Percentiles rank a stretch among this genome's conserved stretches.
Conservation (phyloP, 2,113 vertebrate genomes). For the Neofelis nebulosa region DNA sequence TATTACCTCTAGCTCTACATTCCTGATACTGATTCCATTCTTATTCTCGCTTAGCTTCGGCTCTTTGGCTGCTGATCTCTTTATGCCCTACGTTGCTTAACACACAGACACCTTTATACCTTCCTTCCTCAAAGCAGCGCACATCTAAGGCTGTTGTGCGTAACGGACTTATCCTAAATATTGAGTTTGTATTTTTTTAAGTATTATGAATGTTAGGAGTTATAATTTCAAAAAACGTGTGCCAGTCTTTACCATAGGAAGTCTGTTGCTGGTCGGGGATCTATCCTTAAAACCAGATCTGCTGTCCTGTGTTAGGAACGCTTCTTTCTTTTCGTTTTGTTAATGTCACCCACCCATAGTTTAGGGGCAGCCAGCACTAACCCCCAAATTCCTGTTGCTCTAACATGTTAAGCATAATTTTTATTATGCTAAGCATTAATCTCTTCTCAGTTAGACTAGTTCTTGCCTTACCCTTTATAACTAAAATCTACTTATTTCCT, state of each 20-base stretch:
- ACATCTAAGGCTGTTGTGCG: background rate
- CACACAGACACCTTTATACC: background rate
- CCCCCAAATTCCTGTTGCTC: background rate
- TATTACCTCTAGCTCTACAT: background rate
- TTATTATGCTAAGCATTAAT: background rate
- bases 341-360: background rate
- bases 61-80: background rate
- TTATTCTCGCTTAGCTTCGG: too few species aligned
- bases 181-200: background rate
- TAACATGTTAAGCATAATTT: background rate
- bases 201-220: background rate
- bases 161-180: background rate
- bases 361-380: background rate
- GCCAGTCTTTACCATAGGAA: background rate
- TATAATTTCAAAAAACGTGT: background rate
- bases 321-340: background rate
- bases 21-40: background rate
- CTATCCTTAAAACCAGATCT: background rate
- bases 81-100: background rate
- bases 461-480: background rate
- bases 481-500: background rate
- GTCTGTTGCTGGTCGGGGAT: background rate
- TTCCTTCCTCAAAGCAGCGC: background rate
- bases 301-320: background rate
- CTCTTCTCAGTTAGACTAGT: background rate